Percentiles rank a stretch among this genome's conserved stretches.
Conservation (phyloP, 2,888 invertebrate genomes). For the Microplitis deprimator region DNA sequence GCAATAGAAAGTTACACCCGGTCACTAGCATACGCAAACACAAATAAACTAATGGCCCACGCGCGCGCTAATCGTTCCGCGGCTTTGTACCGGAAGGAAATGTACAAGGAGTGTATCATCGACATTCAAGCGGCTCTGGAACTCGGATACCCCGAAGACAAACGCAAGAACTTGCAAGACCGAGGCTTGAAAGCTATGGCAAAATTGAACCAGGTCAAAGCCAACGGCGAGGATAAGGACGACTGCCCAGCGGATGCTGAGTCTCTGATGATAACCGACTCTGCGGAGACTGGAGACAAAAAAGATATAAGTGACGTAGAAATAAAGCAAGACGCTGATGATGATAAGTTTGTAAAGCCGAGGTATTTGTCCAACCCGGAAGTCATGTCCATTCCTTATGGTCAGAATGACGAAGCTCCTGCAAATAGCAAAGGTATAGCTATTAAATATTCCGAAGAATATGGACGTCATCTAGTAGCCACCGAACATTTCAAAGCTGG, state of each 20-base stretch:
- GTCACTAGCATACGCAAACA: constrained; percentile 65
- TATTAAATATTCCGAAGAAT: constrained; percentile 62
- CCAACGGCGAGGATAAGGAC: constrained; percentile 36
- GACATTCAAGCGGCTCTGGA: constrained; percentile 65
- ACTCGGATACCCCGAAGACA: constrained; percentile 65
- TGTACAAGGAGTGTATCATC: constrained; percentile 66
- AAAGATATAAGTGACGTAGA: constrained; percentile 35
- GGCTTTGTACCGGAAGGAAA: constrained; percentile 64
- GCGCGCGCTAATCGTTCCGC: constrained; percentile 70
- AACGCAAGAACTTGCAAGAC: constrained; percentile 62
- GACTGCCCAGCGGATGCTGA: constrained; percentile 19
- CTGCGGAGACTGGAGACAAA: neutral
- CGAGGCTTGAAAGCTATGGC: constrained; percentile 63
- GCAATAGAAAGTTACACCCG: constrained; percentile 67
- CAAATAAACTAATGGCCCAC: constrained; percentile 62
- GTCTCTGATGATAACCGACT: neutral
- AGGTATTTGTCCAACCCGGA: constrained; percentile 60
- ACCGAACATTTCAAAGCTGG: constrained; percentile 65
- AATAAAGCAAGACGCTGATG: constrained; percentile 29
- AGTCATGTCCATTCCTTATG: constrained; percentile 55
- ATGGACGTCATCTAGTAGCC: constrained; percentile 66
- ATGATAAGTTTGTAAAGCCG: constrained; percentile 39
- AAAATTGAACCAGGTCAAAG: constrained; percentile 53
- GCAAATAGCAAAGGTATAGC: constrained; percentile 61
- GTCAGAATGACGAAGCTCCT: constrained; percentile 62